phyloP scores from a whole-genome alignment of 2,113 vertebrate species.

The Pluvianellus socialis region DNA sequence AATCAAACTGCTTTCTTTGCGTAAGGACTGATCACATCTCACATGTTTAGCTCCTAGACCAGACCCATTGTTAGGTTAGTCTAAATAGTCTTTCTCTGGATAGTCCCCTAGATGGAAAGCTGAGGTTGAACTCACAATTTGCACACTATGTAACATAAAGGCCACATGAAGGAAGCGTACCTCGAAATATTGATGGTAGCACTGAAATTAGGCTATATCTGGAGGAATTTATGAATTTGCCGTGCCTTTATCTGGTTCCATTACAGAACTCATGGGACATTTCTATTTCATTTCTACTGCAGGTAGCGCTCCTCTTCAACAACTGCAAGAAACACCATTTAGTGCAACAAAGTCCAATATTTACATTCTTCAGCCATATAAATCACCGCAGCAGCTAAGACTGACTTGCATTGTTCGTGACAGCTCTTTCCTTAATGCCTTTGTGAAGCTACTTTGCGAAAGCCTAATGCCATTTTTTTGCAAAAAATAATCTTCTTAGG shows the following conservation, averaged over 20 bases:
- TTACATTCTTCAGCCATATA: neutral
- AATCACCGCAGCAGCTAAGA: neutral
- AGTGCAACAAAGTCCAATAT: neutral
- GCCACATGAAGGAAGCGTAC: neutral
- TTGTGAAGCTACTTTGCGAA: conserved; percentile 5
- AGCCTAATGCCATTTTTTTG: neutral
- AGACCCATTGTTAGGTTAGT: neutral
- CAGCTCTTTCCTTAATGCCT: neutral
- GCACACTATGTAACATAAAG: neutral
- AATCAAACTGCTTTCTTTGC: neutral
- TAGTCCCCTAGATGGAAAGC: neutral
- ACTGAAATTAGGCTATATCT: neutral
- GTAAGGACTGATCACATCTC: neutral
- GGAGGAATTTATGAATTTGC: neutral
- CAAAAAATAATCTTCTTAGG: conserved; percentile 3
- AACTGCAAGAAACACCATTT: neutral
- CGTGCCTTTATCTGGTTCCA: neutral
- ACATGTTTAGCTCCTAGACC: neutral
- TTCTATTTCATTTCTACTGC: neutral
- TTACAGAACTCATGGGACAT: neutral
- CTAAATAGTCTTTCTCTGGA: neutral
- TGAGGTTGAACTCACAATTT: neutral
- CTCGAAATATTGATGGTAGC: neutral
- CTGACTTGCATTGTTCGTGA: neutral
- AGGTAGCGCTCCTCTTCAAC: neutral